Conservation (phyloP, 2,888 invertebrate genomes). For the Eustalomyia histrio region DNA sequence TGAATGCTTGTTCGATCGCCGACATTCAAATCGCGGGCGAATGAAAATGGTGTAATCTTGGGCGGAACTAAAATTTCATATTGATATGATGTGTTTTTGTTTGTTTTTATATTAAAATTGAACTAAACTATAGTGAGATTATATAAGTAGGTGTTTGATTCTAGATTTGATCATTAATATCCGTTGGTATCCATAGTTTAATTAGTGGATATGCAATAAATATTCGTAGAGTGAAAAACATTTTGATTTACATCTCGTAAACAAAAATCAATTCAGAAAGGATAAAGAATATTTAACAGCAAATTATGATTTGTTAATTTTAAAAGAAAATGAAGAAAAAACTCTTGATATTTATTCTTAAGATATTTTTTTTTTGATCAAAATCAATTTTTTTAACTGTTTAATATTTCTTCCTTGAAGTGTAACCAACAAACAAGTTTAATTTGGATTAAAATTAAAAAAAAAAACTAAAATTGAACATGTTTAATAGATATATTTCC, state of each 20-base stretch:
- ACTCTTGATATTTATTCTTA: background rate
- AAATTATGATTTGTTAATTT: background rate
- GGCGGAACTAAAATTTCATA: slow-evolving; percentile 81
- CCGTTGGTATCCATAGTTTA: background rate
- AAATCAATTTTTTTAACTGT: background rate
- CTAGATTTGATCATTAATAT: slow-evolving; percentile 12
- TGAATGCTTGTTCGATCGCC: slow-evolving; percentile 83
- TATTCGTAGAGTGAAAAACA: background rate
- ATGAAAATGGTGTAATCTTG: slow-evolving; percentile 84
- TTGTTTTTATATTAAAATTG: slow-evolving; percentile 20
- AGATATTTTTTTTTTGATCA: background rate
- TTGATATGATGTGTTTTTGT: slow-evolving; percentile 45
- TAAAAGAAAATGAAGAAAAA: background rate
- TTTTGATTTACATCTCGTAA: background rate
- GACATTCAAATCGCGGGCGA: slow-evolving; percentile 83
- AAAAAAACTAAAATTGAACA: slow-evolving; percentile 3
- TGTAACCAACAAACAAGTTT: background rate
- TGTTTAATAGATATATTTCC: slow-evolving; percentile 18
- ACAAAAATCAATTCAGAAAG: too few species aligned
- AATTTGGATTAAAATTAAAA: background rate
- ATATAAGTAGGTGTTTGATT: background rate
- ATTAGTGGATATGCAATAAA: background rate
- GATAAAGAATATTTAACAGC: too few species aligned
- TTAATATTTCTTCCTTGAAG: background rate
- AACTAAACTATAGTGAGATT: slow-evolving; percentile 10